phyloP scores from a whole-genome alignment of 1,140 invertebrate genomes.

The Amphibalanus amphitrite region DNA sequence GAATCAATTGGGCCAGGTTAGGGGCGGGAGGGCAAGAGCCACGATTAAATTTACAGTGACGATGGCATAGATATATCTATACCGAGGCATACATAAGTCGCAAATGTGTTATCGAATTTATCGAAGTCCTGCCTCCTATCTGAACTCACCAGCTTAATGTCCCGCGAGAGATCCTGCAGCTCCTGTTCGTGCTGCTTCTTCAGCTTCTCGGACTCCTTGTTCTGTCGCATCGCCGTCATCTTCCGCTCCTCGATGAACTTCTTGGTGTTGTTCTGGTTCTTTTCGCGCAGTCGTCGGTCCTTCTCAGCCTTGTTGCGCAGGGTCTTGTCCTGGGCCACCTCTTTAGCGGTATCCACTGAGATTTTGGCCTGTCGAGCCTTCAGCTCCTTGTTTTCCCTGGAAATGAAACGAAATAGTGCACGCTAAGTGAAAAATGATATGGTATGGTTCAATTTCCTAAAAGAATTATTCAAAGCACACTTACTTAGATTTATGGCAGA shows the following conservation, averaged over 20 bases:
- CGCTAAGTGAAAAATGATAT: too few species aligned
- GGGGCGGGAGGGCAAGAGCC: too few species aligned
- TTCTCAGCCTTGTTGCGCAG: conserved; percentile 94
- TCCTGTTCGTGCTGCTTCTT: conserved; percentile 84
- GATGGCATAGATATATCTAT: neutral
- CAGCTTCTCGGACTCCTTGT: conserved; percentile 82
- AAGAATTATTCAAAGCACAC: neutral
- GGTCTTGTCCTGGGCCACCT: conserved; percentile 88
- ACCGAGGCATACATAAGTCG: neutral
- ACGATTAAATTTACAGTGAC: neutral
- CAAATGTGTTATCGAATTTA: neutral
- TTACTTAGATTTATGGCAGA: neutral
- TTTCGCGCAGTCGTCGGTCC: conserved; percentile 78
- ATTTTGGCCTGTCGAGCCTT: conserved; percentile 86
- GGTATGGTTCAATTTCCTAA: too few species aligned
- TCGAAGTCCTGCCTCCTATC: neutral
- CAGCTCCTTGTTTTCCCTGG: conserved; percentile 82
- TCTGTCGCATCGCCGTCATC: conserved; percentile 66
- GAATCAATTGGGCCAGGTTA: neutral
- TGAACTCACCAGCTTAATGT: conserved; percentile 42
- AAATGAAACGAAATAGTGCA: neutral
- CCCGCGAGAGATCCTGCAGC: conserved; percentile 69
- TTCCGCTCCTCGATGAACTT: conserved; percentile 96
- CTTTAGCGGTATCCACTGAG: conserved; percentile 90
- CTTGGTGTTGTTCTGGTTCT: conserved; percentile 98